These are phyloP conservation scores for Eurytoma californica DNA, from an alignment of 2,888 invertebrate genomes.

Conservation along the genomic window DNA sequence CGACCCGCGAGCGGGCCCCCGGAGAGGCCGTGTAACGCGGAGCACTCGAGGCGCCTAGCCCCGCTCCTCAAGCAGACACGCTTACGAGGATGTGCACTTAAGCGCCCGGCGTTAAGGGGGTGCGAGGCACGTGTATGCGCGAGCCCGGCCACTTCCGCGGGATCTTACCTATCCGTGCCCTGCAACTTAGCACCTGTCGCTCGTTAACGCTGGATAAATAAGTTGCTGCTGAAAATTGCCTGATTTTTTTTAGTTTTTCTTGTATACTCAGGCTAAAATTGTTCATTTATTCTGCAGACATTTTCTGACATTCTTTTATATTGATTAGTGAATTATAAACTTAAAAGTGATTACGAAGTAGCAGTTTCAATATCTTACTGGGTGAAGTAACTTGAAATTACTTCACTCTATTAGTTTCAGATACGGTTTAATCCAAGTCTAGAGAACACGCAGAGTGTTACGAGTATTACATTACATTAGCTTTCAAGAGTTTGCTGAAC, in stretches of 20 bases:
- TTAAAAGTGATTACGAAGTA: too few relatives aligned
- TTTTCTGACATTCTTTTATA: too few relatives aligned
- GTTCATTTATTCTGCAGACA: too few relatives aligned
- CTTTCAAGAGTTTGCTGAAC: neutral
- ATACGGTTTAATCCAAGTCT: neutral
- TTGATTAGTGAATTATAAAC: too few relatives aligned
- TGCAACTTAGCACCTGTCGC: neutral
- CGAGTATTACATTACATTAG: neutral
- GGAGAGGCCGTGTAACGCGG: neutral
- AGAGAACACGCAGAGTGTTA: neutral
- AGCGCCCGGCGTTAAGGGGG: constrained; percentile 3
- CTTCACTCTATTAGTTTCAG: neutral
- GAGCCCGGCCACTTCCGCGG: neutral
- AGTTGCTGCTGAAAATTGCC: too few relatives aligned
- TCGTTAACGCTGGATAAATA: neutral
- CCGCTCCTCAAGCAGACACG: constrained; percentile 32
- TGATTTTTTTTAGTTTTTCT: too few relatives aligned
- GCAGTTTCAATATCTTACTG: too few relatives aligned
- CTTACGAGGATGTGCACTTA: constrained; percentile 58
- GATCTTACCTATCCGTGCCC: too few relatives aligned
- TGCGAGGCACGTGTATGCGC: neutral
- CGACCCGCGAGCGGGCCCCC: neutral
- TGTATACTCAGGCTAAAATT: too few relatives aligned
- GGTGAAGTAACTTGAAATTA: too few relatives aligned
- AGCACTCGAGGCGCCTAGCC: constrained; percentile 16